These are phyloP conservation scores for Neostethus bicornis DNA, from an alignment of 2,797 vertebrate genomes.

Conservation along the genomic window DNA sequence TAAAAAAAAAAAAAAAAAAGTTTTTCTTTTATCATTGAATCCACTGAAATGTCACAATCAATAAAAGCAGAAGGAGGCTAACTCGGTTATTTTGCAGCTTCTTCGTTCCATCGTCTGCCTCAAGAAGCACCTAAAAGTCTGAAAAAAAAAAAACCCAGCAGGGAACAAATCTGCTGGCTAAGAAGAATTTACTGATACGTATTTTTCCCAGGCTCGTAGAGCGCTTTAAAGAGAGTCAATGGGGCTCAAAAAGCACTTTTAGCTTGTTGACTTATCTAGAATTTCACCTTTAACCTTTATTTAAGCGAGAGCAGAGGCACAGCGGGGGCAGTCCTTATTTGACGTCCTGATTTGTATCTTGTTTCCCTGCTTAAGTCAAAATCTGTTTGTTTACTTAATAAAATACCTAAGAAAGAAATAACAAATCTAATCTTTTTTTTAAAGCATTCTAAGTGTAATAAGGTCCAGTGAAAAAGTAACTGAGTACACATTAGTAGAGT, in stretches of 20 bases:
- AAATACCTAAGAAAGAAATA: too few relatives aligned
- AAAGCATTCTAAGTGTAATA: neutral
- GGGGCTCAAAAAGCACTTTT: slow-evolving; percentile 28
- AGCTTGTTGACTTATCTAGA: slow-evolving; percentile 13
- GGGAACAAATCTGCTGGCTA: slow-evolving; percentile 37
- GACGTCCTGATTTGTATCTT: neutral
- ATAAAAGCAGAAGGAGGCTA: slow-evolving; percentile 37
- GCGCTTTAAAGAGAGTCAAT: slow-evolving; percentile 25
- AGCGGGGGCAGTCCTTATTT: slow-evolving; percentile 1
- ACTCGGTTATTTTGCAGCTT: slow-evolving; percentile 49
- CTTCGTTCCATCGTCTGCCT: slow-evolving; percentile 23
- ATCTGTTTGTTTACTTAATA: slow-evolving; percentile 7
- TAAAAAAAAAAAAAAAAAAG: too few relatives aligned
- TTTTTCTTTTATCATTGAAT: too few relatives aligned
- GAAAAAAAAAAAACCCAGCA: slow-evolving; percentile 17
- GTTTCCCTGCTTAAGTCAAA: neutral
- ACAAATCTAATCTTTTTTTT: too few relatives aligned
- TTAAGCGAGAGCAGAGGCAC: slow-evolving; percentile 12
- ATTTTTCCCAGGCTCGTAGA: slow-evolving; percentile 28
- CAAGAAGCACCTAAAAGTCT: slow-evolving; percentile 28
- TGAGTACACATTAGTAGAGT: neutral
- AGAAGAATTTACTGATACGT: slow-evolving; percentile 29
- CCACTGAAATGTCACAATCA: too few relatives aligned
- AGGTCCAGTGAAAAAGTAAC: slow-evolving; percentile 5
- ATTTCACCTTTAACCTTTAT: slow-evolving; percentile 31